Base-by-base conservation (phyloP, 2,113 vertebrate species). In the Anthoscopus minutus region DNA sequence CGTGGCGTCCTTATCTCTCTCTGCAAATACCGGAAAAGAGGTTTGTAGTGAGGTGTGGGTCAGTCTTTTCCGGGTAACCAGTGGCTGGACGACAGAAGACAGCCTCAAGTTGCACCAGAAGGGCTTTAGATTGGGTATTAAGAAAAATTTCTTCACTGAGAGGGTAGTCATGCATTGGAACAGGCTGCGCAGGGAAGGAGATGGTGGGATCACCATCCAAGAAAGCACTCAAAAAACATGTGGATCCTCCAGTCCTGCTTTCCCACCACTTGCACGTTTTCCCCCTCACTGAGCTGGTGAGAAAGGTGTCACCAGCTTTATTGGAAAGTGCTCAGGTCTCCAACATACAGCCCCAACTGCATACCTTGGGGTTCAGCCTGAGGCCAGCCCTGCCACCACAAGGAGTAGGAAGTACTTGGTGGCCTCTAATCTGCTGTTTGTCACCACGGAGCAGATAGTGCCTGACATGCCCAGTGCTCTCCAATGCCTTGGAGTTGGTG, bases 401-500 rank as follows among this genome's bases (percentile, higher is more conserved):
- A 58, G 53, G 23, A 67, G 38, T 0, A 3, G 84, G 94, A 95
- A 94, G 56, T 85, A 62, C 25, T 89, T 66, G 62, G 74, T 66
- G 89, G 78, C 58, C 54, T 76, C 37, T 69, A 51, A 93, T 72
- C 90, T 40, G 57, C 61, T 50, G 31, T 8, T 15, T 66, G 70
- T 87, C 71, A 56, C 60, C 67, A 15, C 22, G 1, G 13, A 84
- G 61, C 38, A 78, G 92, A 64, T 48, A 79, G 35, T 4, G 15
- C 47, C 19, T 5, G 7, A 9, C 2, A 12, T 0, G 0, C 13
- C 30, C 2, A 1, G 11, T 0, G 0, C 17, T 42, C 25, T 45
- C 11, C 1, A 0, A 9, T 1, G 42, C 25, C 17, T n/a, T 0
- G 3, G 0, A 2, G 31, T 65, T 0, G 0, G 42, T n/a, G 56